Percentiles rank a stretch among this genome's conserved stretches.
These are phyloP conservation scores for Syrphus vitripennis DNA, from an alignment of 2,888 invertebrate genomes.

Conservation along the genomic window DNA sequence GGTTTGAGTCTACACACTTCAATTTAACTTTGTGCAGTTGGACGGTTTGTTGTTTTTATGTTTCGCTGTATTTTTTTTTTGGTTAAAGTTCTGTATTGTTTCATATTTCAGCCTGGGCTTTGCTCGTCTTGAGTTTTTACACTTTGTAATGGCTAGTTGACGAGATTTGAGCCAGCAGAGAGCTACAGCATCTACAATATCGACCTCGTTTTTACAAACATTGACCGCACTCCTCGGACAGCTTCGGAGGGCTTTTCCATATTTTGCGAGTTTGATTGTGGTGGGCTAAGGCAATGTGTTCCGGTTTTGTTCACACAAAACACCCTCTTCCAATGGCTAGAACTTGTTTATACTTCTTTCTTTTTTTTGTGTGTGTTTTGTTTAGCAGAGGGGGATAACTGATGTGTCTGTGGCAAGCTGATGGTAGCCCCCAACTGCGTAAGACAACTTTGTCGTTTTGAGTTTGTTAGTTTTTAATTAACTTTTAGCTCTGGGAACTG, in stretches of 20 bases:
- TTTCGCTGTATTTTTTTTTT: slow-evolving; percentile 21
- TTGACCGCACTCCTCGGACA: slow-evolving; percentile 29
- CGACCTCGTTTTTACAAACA: slow-evolving; percentile 30
- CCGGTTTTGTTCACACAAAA: slow-evolving; percentile 9
- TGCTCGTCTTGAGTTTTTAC: slow-evolving; percentile 56
- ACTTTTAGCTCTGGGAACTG: slow-evolving; percentile 81
- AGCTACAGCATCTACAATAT: background rate
- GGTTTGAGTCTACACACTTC: slow-evolving; percentile 59
- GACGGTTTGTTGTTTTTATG: slow-evolving; percentile 56
- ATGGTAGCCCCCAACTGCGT: slow-evolving; percentile 30
- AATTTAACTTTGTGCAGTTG: slow-evolving; percentile 68
- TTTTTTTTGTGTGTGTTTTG: slow-evolving; percentile 13
- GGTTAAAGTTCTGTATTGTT: slow-evolving; percentile 1
- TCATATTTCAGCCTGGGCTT: background rate
- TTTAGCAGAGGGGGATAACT: background rate
- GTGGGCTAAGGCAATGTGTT: background rate
- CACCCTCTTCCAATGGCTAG: slow-evolving; percentile 22
- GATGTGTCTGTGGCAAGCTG: background rate
- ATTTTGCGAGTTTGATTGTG: slow-evolving; percentile 35
- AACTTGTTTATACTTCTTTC: too few species aligned
- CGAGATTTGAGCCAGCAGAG: slow-evolving; percentile 37
- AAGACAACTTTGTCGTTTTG: slow-evolving; percentile 72
- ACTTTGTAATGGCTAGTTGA: slow-evolving; percentile 67
- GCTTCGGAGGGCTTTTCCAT: slow-evolving; percentile 56
- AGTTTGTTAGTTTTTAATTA: slow-evolving; percentile 82